phyloP scores from a whole-genome alignment of 2,797 vertebrate species.

The Amblyraja radiata region DNA sequence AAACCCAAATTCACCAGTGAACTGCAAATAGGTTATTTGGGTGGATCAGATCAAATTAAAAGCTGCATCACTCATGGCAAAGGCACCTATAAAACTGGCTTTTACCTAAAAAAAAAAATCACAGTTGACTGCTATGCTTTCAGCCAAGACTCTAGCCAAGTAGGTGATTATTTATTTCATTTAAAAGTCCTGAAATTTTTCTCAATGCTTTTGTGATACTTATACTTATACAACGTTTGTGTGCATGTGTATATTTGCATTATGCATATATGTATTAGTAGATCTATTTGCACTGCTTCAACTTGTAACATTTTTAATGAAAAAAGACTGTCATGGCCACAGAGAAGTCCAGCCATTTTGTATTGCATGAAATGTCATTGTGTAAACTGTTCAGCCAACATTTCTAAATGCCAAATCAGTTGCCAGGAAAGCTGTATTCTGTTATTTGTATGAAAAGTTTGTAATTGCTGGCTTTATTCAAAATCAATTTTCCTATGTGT shows the following conservation, averaged over 20 bases:
- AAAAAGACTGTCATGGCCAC: background rate
- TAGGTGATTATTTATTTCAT: background rate
- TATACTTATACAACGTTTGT: background rate
- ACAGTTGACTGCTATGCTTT: background rate
- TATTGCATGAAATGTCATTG: background rate
- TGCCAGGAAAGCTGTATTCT: conserved; percentile 14
- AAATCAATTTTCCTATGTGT: background rate
- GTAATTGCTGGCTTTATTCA: background rate
- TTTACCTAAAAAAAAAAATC: background rate
- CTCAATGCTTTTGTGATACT: background rate
- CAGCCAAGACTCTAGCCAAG: background rate
- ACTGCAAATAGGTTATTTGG: background rate
- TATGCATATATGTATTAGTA: background rate
- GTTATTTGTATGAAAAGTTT: background rate
- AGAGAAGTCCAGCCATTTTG: background rate
- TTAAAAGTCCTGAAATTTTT: background rate
- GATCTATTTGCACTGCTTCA: background rate
- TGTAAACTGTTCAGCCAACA: background rate
- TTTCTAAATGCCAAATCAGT: background rate
- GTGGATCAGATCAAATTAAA: background rate
- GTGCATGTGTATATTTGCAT: background rate
- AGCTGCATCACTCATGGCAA: background rate
- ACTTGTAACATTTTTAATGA: background rate
- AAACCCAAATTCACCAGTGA: background rate
- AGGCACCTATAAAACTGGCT: background rate